Conservation (phyloP, 1,140 invertebrate genomes). For the Rhizoglyphus robini region DNA sequence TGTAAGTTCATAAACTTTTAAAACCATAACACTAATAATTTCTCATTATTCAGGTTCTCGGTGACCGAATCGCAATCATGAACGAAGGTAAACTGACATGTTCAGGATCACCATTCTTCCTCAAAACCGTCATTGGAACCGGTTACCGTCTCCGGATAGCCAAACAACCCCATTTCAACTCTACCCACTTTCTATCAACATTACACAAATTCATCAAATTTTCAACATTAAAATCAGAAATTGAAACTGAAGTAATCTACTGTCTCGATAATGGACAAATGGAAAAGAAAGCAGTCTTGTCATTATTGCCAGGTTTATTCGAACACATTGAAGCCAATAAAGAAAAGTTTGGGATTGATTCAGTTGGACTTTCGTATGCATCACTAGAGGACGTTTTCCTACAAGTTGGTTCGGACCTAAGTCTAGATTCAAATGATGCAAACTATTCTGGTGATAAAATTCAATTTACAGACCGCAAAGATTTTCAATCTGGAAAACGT, state of each 20-base stretch:
- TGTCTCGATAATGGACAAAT: constrained; percentile 34
- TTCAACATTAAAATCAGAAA: constrained; percentile 14
- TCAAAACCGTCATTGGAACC: constrained; percentile 65
- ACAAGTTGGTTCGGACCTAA: constrained; percentile 32
- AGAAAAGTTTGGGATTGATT: constrained; percentile 47
- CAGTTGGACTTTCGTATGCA: constrained; percentile 61
- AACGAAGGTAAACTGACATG: constrained; percentile 61
- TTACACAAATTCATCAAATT: constrained; percentile 20
- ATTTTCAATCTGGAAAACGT: neutral
- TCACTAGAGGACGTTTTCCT: constrained; percentile 76
- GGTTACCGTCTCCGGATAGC: constrained; percentile 26
- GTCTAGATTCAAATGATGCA: neutral
- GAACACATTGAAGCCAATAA: constrained; percentile 45
- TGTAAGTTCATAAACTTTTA: constrained; percentile 25
- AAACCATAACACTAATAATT: neutral
- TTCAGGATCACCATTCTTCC: constrained; percentile 64
- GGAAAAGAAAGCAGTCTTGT: neutral
- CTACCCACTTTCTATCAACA: neutral
- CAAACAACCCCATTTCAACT: constrained; percentile 14
- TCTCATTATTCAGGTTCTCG: constrained; percentile 46
- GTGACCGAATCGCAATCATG: constrained; percentile 81
- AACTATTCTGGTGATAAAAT: neutral
- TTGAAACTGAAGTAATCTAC: constrained; percentile 41
- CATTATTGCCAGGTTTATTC: constrained; percentile 46
- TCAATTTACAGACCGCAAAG: neutral